A percentile compares a stretch with the other conserved stretches of the same genome.
Evolutionary conservation across 1,140 invertebrate genomes (phyloP).

Genomic region (Condylostylus longicornis): DNA sequence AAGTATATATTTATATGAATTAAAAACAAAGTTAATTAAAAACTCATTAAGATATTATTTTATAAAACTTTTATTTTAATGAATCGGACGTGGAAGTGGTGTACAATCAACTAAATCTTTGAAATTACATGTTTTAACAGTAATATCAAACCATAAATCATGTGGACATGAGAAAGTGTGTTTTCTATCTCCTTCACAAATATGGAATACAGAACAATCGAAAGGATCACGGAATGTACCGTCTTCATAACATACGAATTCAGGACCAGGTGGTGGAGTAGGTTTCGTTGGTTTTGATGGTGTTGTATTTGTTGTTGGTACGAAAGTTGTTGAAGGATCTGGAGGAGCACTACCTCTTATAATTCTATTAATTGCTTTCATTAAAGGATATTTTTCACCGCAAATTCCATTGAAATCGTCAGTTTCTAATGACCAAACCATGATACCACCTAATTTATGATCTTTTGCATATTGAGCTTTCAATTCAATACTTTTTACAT

Average conservation of each 20-base stretch:
- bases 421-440: conserved; percentile 43
- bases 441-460: conserved; percentile 36
- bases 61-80: not conserved
- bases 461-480: conserved; percentile 19
- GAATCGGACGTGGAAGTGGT: not conserved
- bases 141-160: not conserved
- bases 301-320: not conserved
- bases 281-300: conserved; percentile 1
- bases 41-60: not conserved
- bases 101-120: not conserved
- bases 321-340: not conserved
- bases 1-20: not conserved
- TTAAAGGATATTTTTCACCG: conserved; percentile 31
- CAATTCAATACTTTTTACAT: conserved; percentile 25
- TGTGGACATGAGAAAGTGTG: not conserved
- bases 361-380: conserved; percentile 18
- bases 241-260: conserved; percentile 11
- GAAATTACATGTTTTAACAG: not conserved
- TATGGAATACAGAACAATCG: conserved; percentile 14
- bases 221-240: conserved; percentile 10
- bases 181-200: conserved; percentile 8
- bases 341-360: conserved; percentile 5
- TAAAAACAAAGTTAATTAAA: not conserved
- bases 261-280: conserved; percentile 1
- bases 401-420: conserved; percentile 37